Evolutionary conservation across 2,113 vertebrate genomes (phyloP), one percentile per base, ranked within the genome.

Genomic region (Campylorhamphus procurvoides): DNA sequence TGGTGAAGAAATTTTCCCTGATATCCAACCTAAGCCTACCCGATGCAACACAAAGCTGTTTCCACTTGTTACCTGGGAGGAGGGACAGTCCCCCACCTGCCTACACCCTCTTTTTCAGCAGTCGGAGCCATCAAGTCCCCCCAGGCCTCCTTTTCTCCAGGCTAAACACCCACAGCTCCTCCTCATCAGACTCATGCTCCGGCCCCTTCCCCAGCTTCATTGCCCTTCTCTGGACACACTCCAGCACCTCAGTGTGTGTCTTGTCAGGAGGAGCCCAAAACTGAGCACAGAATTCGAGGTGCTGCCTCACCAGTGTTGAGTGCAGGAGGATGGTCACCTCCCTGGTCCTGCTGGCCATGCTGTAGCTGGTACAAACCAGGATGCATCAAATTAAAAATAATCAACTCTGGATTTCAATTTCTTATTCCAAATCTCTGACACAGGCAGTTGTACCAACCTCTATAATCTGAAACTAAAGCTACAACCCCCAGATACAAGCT

Each of bases 201-300:
- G 81, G n/a, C 4, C 15, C n/a, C 58, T 28, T 25, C 44, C 24
- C 9, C 52, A 84, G 25, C 50, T 18, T 27, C 1, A 0, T 0
- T 53, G 50, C 58, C 16, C 52, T 49, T 55, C 71, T 49, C 31
- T 25, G 39, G 69, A 37, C 73, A n/a, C 5, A 1, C 31, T 73
- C 15, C 53, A 88, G 56, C 50, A 2, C n/a, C 44, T 64, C 67
- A n/a, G 10, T 8, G 19, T n/a, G 5, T 24, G 10, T 33, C 44
- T 42, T 60, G n/a, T 2, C 58, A 18, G 12, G 50, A 86, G 58
- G 14, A 31, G 4, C 42, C 35, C 55, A 84, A 39, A 74, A 39
- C 37, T 50, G 27, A 69, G 13, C 37, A 12, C 37, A 69, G 55
- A 31, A 46, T n/a, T 63, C 2, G 3, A 74, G 24, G 1, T 35